Evolutionary conservation across 2,797 vertebrate species (phyloP), one percentile per base, ranked within the genome.

Genomic region (Phoxinus dragarum): DNA sequence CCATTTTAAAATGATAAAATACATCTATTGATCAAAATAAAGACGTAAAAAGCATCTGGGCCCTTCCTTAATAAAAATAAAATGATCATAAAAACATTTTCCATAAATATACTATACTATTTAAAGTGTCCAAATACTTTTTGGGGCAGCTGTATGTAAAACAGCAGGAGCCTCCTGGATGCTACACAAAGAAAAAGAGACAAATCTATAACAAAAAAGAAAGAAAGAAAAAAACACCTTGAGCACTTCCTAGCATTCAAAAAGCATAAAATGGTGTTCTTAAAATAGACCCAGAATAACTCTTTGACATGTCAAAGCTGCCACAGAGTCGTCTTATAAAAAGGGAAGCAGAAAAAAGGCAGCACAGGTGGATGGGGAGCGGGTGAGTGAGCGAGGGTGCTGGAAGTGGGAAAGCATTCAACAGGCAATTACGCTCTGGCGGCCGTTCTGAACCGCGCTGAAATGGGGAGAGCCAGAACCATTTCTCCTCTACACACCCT

Each of bases 401-500:
- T 76, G 77, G 69, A 76, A 87, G 59, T 61, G 88, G 88, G 77
- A 84, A 85, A 78, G 84, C 78, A 31, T 89, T 82, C 84, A 84
- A 87, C 89, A 88, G 81, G 86, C 75, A 86, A 64, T 89, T 23
- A 86, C 84, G 38, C 80, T 82, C 42, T 1, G 0, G 64, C 78
- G 59, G 49, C 79, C 78, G 52, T 81, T 87, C 77, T 71, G 71
- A 81, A 61, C 83, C 61, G 68, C 78, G 0, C 77, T 47, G 1
- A 91, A 81, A 79, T 81, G 88, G 72, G 89, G 27, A 90, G 88
- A 86, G 71, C 80, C 71, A 71, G 73, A 88, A 77, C 79, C 12
- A 64, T 88, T 90, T 86, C 68, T 0, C 5, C 73, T 81, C 84
- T 49, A 74, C 72, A 83, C 75, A 56, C 80, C 73, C 74, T 89